phyloP scores from a whole-genome alignment of 1,140 invertebrate species.

The Cydia splendana region DNA sequence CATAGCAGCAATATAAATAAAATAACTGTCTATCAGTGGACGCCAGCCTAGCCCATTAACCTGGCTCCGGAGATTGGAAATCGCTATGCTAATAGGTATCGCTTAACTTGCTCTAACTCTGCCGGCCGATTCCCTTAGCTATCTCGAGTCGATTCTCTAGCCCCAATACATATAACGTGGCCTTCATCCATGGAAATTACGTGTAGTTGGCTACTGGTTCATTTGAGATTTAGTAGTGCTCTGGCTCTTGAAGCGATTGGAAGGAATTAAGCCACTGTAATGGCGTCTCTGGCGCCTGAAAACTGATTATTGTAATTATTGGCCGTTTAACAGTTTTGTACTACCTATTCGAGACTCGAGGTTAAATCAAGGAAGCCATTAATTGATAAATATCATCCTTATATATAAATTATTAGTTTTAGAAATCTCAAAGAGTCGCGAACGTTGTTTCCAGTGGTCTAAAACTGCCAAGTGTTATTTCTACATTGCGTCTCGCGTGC shows the following conservation, averaged over 20 bases:
- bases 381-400: too few relatives aligned
- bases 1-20: not conserved
- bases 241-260: not conserved
- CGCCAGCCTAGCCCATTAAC: not conserved
- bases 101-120: constrained; percentile 5
- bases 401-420: too few relatives aligned
- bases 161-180: too few relatives aligned
- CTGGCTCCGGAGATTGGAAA: constrained; percentile 11
- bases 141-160: not conserved
- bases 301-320: constrained; percentile 11
- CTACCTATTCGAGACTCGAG: not conserved
- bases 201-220: not conserved
- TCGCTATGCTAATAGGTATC: constrained; percentile 8
- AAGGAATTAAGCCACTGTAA: not conserved
- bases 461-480: too few relatives aligned
- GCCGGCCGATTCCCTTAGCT: not conserved
- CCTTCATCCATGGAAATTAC: too few relatives aligned
- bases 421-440: too few relatives aligned
- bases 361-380: too few relatives aligned
- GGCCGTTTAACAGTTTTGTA: not conserved
- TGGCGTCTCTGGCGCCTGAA: not conserved
- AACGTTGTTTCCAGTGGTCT: too few relatives aligned
- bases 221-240: not conserved
- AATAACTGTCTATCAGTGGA: not conserved
- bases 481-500: too few relatives aligned